These are phyloP conservation scores for Epinotia ramella DNA, from an alignment of 2,888 invertebrate genomes.

Conservation along the genomic window DNA sequence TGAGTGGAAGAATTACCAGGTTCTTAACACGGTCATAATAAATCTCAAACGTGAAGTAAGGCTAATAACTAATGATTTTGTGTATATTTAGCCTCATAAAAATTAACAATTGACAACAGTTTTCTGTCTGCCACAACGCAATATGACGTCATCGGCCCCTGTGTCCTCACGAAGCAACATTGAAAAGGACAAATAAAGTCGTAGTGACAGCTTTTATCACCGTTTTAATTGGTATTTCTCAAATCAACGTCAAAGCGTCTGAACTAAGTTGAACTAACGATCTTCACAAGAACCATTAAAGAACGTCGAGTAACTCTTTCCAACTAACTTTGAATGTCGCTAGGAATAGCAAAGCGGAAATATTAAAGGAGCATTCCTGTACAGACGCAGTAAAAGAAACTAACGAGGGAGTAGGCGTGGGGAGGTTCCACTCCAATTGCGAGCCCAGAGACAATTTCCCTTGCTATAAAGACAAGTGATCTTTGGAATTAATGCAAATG, in stretches of 20 bases:
- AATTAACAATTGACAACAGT: not conserved
- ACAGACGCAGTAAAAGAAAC: constrained; percentile 5
- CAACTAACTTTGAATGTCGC: constrained; percentile 22
- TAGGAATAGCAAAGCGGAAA: constrained; percentile 25
- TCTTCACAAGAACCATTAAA: constrained; percentile 4
- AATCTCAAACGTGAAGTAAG: not conserved
- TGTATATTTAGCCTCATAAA: not conserved
- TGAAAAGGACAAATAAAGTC: constrained; percentile 8
- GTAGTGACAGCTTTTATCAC: not conserved
- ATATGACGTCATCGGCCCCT: not conserved
- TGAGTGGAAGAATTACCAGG: not conserved
- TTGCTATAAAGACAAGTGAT: constrained; percentile 64
- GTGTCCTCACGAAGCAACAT: constrained; percentile 13
- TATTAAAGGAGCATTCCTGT: constrained; percentile 37
- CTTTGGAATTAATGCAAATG: constrained; percentile 57
- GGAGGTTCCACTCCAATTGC: constrained; percentile 49
- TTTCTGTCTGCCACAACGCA: not conserved
- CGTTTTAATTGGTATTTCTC: not conserved
- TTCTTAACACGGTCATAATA: not conserved
- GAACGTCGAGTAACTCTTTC: not conserved
- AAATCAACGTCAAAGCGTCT: constrained; percentile 2
- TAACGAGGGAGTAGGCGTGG: constrained; percentile 54
- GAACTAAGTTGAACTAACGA: constrained; percentile 5
- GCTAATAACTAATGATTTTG: too few species aligned
- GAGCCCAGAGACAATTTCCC: constrained; percentile 55